phyloP scores from a whole-genome alignment of 2,888 invertebrate species.

The Chalcis sispes region DNA sequence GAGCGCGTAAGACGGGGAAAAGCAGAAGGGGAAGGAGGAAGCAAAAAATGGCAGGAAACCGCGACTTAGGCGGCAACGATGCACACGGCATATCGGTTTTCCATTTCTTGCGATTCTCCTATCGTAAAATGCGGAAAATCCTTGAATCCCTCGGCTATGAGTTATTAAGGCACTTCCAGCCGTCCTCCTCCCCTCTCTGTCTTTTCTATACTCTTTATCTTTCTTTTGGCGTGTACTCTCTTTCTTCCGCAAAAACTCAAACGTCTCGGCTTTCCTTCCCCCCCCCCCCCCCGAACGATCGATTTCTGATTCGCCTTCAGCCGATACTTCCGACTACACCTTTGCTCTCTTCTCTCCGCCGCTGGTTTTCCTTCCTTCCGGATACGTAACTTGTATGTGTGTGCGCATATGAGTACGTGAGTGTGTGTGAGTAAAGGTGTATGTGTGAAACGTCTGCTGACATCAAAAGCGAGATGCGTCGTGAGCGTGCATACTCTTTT shows the following conservation, averaged over 20 bases:
- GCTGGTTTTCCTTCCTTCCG: too few species aligned
- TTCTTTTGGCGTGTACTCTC: neutral
- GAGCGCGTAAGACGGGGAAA: neutral
- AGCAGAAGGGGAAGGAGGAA: neutral
- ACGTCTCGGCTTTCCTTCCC: too few species aligned
- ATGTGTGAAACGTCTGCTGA: too few species aligned
- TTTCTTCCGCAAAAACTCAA: too few species aligned
- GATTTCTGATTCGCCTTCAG: constrained; percentile 42
- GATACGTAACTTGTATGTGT: neutral
- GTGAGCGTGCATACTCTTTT: too few species aligned
- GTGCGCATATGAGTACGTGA: too few species aligned
- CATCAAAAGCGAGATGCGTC: too few species aligned
- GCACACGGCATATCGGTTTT: constrained; percentile 45
- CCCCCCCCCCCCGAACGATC: constrained; percentile 35
- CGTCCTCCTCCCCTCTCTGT: neutral
- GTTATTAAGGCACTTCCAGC: constrained; percentile 46
- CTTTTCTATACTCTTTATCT: neutral
- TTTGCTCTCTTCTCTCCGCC: too few species aligned
- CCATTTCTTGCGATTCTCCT: constrained; percentile 48
- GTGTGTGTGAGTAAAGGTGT: too few species aligned
- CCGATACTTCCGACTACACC: constrained; percentile 3
- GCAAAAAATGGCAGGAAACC: too few species aligned
- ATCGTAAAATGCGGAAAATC: constrained; percentile 48
- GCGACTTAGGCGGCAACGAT: constrained; percentile 9
- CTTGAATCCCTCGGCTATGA: constrained; percentile 41